Base-by-base conservation (phyloP, 2,113 vertebrate species). In the Chamaea fasciata region DNA sequence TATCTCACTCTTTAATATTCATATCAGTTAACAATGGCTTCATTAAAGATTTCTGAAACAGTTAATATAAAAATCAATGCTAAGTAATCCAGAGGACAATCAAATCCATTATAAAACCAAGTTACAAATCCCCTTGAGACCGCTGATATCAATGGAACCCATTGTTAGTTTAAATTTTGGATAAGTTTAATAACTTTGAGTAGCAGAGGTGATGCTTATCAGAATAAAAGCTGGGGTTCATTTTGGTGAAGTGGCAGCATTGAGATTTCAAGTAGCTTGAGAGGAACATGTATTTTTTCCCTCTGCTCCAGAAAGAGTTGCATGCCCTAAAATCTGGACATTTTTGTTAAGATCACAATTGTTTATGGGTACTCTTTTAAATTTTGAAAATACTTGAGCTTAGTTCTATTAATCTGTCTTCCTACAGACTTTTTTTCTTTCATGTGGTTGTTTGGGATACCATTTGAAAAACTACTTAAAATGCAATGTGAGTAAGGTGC, bases 391-490 rank as follows among this genome's bases (percentile, higher is more conserved):
- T 42, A 60, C 4, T 21, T 73, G 12, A 62, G 21, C n/a, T 91
- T 87, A 79, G 15, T 62, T 83, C 37, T 70, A 23, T 65, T 44
- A 83, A 87, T 28, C 39, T 90, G 33, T 68, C 35, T 79, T 88
- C 22, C 30, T 80, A 52, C 57, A 75, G 37, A 52, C 12, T n/a
- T 35, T 30, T 75, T 49, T 55, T 30, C n/a, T 95, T 44, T 67
- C 64, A 60, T 64, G 7, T 65, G 59, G 30, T 60, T 63, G 31
- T 13, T 69, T 73, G 27, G 41, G n/a, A 18, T 7, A 62, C 7
- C 49, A 37, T 77, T 90, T 17, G 27, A 74, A 86, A 92, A 91
- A 57, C 35, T 67, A 83, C 83, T 86, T 89, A 87, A 94, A 96
- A 94, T 53, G 44, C 50, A 74, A 37, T 2, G 6, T 47, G 24